These are phyloP conservation scores for Lordiphosa andalusiaca DNA, from an alignment of 2,888 invertebrate genomes.

Conservation along the genomic window DNA sequence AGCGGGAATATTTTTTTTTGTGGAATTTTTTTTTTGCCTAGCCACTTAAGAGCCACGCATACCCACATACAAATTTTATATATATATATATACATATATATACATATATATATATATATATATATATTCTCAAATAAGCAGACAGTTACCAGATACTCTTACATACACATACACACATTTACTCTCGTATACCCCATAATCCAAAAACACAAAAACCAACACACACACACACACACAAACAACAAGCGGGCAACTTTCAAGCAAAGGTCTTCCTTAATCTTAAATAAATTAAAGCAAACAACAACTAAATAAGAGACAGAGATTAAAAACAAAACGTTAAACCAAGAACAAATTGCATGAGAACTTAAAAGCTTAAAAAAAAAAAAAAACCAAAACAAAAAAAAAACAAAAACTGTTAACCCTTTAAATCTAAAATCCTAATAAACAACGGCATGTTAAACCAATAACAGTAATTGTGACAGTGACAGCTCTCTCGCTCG, in stretches of 20 bases:
- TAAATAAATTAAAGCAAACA: conserved; percentile 37
- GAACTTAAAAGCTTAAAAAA: conserved; percentile 12
- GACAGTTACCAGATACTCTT: too few species aligned
- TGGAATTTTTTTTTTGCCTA: conserved; percentile 3
- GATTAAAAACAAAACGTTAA: conserved; percentile 14
- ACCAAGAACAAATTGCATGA: conserved; percentile 14
- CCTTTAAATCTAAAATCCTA: conserved; percentile 2
- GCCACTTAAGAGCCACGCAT: conserved; percentile 6
- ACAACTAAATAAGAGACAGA: conserved; percentile 7
- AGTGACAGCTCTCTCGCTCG: too few species aligned
- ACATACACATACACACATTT: conserved; percentile 9
- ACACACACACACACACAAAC: conserved; percentile 1
- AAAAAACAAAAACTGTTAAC: conserved; percentile 18
- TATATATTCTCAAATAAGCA: too few species aligned
- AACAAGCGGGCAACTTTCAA: conserved; percentile 19
- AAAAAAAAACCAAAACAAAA: conserved; percentile 5
- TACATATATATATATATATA: too few species aligned
- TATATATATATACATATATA: too few species aligned
- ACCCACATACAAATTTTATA: conserved; percentile 12
- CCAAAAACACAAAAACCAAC: conserved; percentile 6
- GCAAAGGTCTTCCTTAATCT: conserved; percentile 64
- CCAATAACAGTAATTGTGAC: conserved; percentile 21
- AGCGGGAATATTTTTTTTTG: conserved; percentile 1
- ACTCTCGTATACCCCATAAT: conserved; percentile 6
- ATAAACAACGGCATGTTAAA: conserved; percentile 14